phyloP scores from a whole-genome alignment of 2,113 vertebrate species.

The Eulacestoma nigropectus region DNA sequence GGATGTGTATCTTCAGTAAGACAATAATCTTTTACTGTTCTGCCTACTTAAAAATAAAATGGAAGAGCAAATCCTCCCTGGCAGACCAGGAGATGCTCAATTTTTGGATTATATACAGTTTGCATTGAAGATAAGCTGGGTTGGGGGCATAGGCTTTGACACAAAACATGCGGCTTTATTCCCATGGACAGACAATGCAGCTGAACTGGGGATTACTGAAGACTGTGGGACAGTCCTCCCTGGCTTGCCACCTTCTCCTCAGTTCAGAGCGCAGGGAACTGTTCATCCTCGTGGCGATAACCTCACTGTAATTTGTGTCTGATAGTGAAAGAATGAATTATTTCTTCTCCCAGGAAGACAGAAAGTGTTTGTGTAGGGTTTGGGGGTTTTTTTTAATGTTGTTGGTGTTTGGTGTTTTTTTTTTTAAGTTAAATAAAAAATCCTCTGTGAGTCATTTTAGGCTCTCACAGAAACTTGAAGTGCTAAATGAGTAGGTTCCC shows the following conservation, averaged over 20 bases:
- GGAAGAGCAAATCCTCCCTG: not conserved
- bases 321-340: not conserved
- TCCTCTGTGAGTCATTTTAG: slow-evolving; percentile 17
- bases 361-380: not conserved
- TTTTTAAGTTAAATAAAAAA: not conserved
- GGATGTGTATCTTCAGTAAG: not conserved
- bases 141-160: not conserved
- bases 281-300: not conserved
- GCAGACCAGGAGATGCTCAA: not conserved
- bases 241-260: not conserved
- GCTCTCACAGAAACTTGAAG: slow-evolving; percentile 35
- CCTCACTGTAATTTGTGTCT: not conserved
- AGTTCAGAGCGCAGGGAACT: not conserved
- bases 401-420: not conserved
- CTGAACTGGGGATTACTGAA: not conserved
- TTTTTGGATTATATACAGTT: not conserved
- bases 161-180: not conserved
- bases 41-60: not conserved
- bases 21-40: not conserved
- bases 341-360: not conserved
- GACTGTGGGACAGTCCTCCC: not conserved
- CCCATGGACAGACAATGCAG: not conserved
- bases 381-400: not conserved
- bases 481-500: slow-evolving; percentile 29
- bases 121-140: not conserved